Evolutionary conservation across 92 coral and sea anemone genomes (phyloP), one percentile per base, ranked within the genome.

Genomic region (Zoanthus gigantus): DNA sequence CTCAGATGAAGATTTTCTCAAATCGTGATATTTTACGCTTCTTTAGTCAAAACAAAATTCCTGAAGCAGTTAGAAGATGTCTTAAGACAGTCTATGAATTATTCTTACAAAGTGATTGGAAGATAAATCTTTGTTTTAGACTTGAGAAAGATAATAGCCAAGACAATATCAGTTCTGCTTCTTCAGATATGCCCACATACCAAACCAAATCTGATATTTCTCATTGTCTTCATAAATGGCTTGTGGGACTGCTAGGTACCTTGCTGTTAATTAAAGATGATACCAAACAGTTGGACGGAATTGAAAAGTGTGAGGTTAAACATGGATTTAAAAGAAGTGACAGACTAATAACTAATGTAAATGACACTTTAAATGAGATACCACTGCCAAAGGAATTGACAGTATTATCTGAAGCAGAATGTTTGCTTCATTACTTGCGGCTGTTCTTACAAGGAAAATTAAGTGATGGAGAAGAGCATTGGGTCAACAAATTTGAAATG

Each of bases 221-320:
- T 94, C 93, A 83, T 50, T 89, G 94, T 57, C 72, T 95, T 32
- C 98, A 95, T 79, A 88, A 81, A 30, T 93, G 98, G 94, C 54
- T 95, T n/a, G 87, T 93, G 0, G 84, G 88, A 46, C 65, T 94
- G 50, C 76, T 77, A 63, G 86, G 89, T 72, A 71, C 86, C 2
- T 68, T 89, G 28, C 30, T 87, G 13, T 72, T 83, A 61, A 29
- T 91, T 17, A 78, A 60, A 56, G 74, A 28, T 5, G 18, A 78
- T 63, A 15, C 82, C 47, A 42, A 18, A 68, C 63, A 53, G 18
- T 3, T 7, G 12, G 5, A 29, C 14, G 15, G 11, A 12, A 32
- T n/a, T 11, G 68, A 54, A 31, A 30, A 16, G 11, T 9, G 29
- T 30, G 74, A 71, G 83, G 17, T 68, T 79, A 82, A 16, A 61